Percentiles rank a stretch among this genome's conserved stretches.
Conservation (phyloP, 2,797 vertebrate species). For the Pangasius larnaudii region DNA sequence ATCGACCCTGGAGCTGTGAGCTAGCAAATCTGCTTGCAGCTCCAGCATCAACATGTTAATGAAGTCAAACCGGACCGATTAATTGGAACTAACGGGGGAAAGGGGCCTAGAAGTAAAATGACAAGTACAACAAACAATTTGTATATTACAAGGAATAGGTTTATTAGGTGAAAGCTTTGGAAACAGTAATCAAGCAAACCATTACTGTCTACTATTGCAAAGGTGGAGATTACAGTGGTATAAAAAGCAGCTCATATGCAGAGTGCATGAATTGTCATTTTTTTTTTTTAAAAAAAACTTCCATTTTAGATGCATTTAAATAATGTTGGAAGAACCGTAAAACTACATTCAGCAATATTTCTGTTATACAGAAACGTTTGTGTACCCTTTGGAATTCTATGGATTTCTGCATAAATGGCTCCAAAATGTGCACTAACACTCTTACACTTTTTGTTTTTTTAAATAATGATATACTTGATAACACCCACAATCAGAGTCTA, state of each 20-base stretch:
- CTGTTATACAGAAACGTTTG: background rate
- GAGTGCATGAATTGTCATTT: conserved; percentile 24
- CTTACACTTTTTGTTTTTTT: background rate
- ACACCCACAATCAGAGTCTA: too few relatives aligned
- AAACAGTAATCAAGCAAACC: conserved; percentile 31
- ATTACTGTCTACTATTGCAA: conserved; percentile 39
- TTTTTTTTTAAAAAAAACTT: background rate
- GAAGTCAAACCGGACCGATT: background rate
- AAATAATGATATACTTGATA: too few relatives aligned
- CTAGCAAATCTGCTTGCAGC: background rate
- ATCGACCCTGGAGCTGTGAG: background rate
- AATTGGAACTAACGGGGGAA: background rate
- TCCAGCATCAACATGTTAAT: background rate
- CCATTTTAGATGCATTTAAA: background rate
- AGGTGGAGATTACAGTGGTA: conserved; percentile 23
- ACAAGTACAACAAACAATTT: background rate
- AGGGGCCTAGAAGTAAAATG: background rate
- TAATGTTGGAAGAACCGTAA: conserved; percentile 7
- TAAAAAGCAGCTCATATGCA: conserved; percentile 37
- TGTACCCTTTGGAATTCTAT: conserved; percentile 19
- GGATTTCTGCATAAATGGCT: conserved; percentile 27
- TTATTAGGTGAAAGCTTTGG: conserved; percentile 40
- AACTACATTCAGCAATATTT: conserved; percentile 42
- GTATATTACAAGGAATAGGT: conserved; percentile 33
- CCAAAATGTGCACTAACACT: background rate